These are phyloP conservation scores for Drosophila glabriapex DNA, from an alignment of 2,888 invertebrate genomes.

Conservation along the genomic window DNA sequence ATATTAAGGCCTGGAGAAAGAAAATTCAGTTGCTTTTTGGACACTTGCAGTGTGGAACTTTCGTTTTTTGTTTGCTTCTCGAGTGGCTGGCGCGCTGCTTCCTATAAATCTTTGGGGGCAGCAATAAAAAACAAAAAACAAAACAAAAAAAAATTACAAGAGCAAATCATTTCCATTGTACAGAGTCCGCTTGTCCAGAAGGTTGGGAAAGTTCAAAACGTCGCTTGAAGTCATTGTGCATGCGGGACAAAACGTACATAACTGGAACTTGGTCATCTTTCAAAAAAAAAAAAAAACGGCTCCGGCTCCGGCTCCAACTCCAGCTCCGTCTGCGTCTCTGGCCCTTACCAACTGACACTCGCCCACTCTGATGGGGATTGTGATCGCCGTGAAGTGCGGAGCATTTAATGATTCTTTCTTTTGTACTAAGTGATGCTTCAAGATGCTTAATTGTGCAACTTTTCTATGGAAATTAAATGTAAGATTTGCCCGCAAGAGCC, in stretches of 20 bases:
- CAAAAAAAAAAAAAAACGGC: conserved; percentile 2
- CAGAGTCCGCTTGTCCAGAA: conserved; percentile 33
- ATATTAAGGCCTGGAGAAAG: conserved; percentile 51
- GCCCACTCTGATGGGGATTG: conserved; percentile 59
- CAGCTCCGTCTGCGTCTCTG: background rate
- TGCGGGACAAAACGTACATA: conserved; percentile 56
- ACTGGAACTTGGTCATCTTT: conserved; percentile 57
- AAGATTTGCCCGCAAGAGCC: conserved; percentile 36
- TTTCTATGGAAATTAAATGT: conserved; percentile 75
- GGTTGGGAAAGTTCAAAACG: conserved; percentile 72
- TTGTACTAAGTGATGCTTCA: conserved; percentile 38
- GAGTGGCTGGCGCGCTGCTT: conserved; percentile 60
- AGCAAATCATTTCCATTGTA: conserved; percentile 71
- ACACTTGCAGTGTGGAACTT: conserved; percentile 70
- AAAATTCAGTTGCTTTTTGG: conserved; percentile 47
- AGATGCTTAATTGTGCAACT: conserved; percentile 78
- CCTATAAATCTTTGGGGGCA: conserved; percentile 73
- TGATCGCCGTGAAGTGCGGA: conserved; percentile 44
- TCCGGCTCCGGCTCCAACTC: background rate
- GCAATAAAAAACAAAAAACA: conserved; percentile 42
- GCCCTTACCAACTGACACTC: conserved; percentile 54
- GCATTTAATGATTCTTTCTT: conserved; percentile 73
- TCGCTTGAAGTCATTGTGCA: conserved; percentile 60
- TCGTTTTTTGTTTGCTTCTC: conserved; percentile 71
- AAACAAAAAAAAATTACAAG: conserved; percentile 51